Conservation (phyloP, 2,797 vertebrate species). For the Sebastes vulpes region DNA sequence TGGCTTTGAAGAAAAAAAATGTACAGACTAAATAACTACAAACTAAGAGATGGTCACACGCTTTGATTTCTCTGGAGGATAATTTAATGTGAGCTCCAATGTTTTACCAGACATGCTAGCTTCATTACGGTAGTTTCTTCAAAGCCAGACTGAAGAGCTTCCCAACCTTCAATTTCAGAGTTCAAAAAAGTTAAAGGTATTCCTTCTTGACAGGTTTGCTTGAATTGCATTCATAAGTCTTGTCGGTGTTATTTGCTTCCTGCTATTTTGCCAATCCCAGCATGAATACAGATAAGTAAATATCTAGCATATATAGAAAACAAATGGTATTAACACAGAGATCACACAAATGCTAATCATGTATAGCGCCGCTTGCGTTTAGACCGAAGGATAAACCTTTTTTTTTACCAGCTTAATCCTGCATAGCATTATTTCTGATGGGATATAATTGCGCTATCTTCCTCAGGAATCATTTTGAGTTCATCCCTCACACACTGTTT, state of each 20-base stretch:
- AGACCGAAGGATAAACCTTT: constrained; percentile 43
- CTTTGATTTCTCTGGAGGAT: constrained; percentile 2
- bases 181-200: not conserved
- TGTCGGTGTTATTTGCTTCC: constrained; percentile 34
- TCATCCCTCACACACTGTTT: constrained; percentile 55
- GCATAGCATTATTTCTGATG: constrained; percentile 31
- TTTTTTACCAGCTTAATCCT: constrained; percentile 45
- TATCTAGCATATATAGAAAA: constrained; percentile 25
- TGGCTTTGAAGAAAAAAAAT: constrained; percentile 31
- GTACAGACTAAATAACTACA: constrained; percentile 10
- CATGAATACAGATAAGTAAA: constrained; percentile 55
- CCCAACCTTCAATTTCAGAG: not conserved
- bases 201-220: constrained; percentile 31
- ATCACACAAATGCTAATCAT: constrained; percentile 64
- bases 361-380: constrained; percentile 4
- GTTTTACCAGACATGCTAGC: constrained; percentile 5
- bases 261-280: constrained; percentile 16
- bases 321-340: constrained; percentile 36
- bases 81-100: not conserved
- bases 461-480: constrained; percentile 47
- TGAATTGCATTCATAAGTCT: constrained; percentile 29
- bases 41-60: not conserved
- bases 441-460: constrained; percentile 52
- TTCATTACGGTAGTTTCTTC: not conserved
- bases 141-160: not conserved